A percentile compares a stretch with the other conserved stretches of the same genome.
phyloP scores from a whole-genome alignment of 1,140 invertebrate genomes.

The Eriosoma lanigerum region DNA sequence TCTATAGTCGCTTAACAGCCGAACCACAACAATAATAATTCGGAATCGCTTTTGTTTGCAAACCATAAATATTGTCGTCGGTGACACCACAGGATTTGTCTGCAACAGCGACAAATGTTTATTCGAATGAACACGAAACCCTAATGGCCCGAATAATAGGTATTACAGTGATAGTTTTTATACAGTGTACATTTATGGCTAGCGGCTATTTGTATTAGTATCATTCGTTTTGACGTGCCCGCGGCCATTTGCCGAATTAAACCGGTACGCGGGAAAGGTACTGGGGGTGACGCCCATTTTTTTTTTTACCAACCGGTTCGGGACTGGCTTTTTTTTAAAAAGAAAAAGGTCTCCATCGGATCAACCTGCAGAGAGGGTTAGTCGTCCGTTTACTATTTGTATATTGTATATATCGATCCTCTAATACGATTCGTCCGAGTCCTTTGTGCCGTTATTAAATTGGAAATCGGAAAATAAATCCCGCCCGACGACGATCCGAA shows the following conservation, averaged over 20 bases:
- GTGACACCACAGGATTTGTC: constrained; percentile 35
- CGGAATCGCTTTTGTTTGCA: constrained; percentile 36
- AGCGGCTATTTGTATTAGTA: constrained; percentile 33
- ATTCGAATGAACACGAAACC: constrained; percentile 33
- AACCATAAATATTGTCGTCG: constrained; percentile 38
- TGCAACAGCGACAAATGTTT: constrained; percentile 32
- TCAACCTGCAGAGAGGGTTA: not conserved
- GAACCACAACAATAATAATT: constrained; percentile 37
- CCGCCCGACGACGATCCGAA: too few relatives aligned
- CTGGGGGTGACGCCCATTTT: not conserved
- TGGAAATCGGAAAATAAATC: too few relatives aligned
- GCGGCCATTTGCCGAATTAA: constrained; percentile 35
- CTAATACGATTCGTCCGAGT: not conserved
- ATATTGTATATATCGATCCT: not conserved
- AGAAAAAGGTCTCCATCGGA: not conserved
- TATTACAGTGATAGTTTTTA: constrained; percentile 7
- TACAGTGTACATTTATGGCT: not conserved
- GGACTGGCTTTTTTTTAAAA: not conserved
- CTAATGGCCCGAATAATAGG: constrained; percentile 27
- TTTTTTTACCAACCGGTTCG: not conserved
- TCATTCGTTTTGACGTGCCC: not conserved
- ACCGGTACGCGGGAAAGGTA: constrained; percentile 23
- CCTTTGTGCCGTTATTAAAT: not conserved
- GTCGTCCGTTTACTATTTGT: not conserved
- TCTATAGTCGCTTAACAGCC: constrained; percentile 7